Evolutionary conservation across 2,113 vertebrate species (phyloP).

Genomic region (Todiramphus saurophagus): DNA sequence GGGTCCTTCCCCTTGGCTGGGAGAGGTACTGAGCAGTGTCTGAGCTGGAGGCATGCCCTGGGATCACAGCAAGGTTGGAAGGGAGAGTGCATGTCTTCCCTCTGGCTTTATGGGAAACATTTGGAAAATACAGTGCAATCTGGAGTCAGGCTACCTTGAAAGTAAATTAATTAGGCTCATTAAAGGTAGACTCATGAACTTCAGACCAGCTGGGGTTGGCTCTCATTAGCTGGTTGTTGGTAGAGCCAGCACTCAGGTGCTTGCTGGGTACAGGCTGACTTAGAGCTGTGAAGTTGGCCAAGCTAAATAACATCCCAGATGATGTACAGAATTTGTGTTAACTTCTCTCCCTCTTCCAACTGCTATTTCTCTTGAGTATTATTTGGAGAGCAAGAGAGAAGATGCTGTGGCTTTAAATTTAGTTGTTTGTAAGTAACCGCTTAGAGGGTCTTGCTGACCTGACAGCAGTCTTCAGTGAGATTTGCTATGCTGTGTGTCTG

Average conservation of each 20-base stretch:
- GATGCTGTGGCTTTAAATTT: neutral
- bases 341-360: neutral
- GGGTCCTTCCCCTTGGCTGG: neutral
- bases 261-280: neutral
- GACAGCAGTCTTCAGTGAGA: neutral
- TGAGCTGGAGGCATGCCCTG: neutral
- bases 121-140: neutral
- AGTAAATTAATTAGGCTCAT: slow-evolving; percentile 35
- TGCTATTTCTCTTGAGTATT: neutral
- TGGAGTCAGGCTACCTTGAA: slow-evolving; percentile 17
- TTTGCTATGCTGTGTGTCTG: neutral
- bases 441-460: fast-evolving
- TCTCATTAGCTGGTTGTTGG: neutral
- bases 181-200: neutral
- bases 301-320: neutral
- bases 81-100: fast-evolving
- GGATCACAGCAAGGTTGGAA: fast-evolving
- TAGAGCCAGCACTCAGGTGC: fast-evolving
- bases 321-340: neutral
- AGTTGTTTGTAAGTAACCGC: neutral
- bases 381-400: neutral
- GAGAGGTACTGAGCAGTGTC: neutral
- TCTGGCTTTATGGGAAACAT: neutral
- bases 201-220: neutral
- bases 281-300: neutral